phyloP scores from a whole-genome alignment of 2,888 invertebrate species.

The Epiblema foenella region DNA sequence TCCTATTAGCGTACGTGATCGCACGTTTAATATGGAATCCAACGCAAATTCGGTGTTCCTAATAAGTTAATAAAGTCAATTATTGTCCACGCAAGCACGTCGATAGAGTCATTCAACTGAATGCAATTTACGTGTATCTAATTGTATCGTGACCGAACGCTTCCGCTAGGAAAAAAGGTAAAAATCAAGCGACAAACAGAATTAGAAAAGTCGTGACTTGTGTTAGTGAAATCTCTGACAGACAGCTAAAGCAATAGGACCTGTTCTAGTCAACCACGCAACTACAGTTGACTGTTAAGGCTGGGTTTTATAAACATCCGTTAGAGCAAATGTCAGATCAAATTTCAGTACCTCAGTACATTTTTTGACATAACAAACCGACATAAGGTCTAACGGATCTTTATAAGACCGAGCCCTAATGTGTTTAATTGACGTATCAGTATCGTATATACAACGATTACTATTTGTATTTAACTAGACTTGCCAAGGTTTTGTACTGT shows the following conservation, averaged over 20 bases:
- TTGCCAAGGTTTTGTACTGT: slow-evolving; percentile 32
- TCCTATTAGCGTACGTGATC: slow-evolving; percentile 36
- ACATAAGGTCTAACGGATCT: no score
- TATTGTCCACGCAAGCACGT: slow-evolving; percentile 34
- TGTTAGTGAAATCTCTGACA: slow-evolving; percentile 35
- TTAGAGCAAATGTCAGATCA: no score
- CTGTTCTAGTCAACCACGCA: slow-evolving; percentile 34
- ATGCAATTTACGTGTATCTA: slow-evolving; percentile 34
- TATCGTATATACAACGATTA: slow-evolving; percentile 6
- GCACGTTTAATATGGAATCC: slow-evolving; percentile 9
- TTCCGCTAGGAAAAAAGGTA: slow-evolving; percentile 39
- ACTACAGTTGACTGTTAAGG: slow-evolving; percentile 19
- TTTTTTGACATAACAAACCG: no score
- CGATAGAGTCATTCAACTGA: slow-evolving; percentile 37
- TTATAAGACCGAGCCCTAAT: no score
- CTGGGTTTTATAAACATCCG: no score
- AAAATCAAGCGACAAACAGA: slow-evolving; percentile 32
- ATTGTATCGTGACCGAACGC: slow-evolving; percentile 39
- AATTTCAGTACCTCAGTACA: no score
- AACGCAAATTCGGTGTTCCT: slow-evolving; percentile 14
- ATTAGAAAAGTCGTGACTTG: slow-evolving; percentile 41
- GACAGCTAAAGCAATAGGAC: slow-evolving; percentile 29
- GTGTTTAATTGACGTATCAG: slow-evolving; percentile 15
- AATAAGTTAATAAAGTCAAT: slow-evolving; percentile 30
- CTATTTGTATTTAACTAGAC: slow-evolving; percentile 17